Conservation (phyloP, 2,888 invertebrate species). For the Himalopsyche kuldschensis region DNA sequence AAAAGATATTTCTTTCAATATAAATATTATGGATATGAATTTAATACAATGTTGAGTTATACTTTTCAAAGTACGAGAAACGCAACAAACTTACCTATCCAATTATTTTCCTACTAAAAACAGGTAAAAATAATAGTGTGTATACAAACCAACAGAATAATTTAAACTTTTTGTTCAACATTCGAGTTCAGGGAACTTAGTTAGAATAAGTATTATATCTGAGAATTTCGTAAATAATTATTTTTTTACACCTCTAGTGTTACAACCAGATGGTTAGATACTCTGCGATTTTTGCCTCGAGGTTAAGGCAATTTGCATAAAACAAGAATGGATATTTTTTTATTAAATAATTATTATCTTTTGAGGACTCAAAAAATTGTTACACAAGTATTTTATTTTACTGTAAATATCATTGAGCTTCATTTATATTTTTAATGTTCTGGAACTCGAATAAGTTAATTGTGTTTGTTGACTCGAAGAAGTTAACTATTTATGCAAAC, state of each 20-base stretch:
- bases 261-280: background rate
- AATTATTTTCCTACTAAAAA: too few relatives aligned
- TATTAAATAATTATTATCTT: conserved; percentile 2
- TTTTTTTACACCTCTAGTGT: background rate
- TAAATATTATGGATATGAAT: too few relatives aligned
- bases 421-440: too few relatives aligned
- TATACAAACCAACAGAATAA: background rate
- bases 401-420: too few relatives aligned
- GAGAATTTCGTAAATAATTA: background rate
- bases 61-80: too few relatives aligned
- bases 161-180: conserved; percentile 19
- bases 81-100: too few relatives aligned
- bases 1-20: too few relatives aligned
- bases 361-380: background rate
- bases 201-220: background rate
- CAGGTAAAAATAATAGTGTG: too few relatives aligned
- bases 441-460: too few relatives aligned
- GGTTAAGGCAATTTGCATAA: conserved; percentile 31
- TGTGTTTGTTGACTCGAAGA: too few relatives aligned
- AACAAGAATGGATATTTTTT: conserved; percentile 20
- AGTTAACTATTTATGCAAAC: too few relatives aligned
- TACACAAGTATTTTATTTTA: background rate
- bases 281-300: conserved; percentile 15
- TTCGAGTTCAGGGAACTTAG: background rate
- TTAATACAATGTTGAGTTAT: too few relatives aligned